These are phyloP conservation scores for Lydus trimaculatus DNA, from an alignment of 2,888 invertebrate species.

Conservation along the genomic window DNA sequence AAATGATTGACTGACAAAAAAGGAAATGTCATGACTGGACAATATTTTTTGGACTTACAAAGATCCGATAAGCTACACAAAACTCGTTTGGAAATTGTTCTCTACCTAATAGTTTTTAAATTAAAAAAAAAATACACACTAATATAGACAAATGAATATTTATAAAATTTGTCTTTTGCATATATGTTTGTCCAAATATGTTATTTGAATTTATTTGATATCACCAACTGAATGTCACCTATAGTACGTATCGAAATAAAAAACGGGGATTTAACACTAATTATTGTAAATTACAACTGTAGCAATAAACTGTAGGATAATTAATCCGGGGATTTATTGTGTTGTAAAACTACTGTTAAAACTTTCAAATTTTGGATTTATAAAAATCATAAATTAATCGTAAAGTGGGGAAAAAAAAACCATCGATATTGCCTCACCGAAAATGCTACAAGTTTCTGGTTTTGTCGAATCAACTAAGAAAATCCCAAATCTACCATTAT, in stretches of 20 bases:
- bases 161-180: too few relatives aligned
- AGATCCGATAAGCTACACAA: neutral
- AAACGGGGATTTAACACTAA: neutral
- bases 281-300: neutral
- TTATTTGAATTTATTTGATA: too few relatives aligned
- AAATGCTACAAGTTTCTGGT: too few relatives aligned
- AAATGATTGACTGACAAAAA: slow-evolving; percentile 48
- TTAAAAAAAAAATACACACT: neutral
- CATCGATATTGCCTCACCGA: too few relatives aligned
- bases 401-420: neutral
- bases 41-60: slow-evolving; percentile 11
- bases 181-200: too few relatives aligned
- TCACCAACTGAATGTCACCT: too few relatives aligned
- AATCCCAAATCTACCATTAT: too few relatives aligned
- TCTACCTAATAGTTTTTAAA: neutral
- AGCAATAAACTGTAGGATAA: neutral
- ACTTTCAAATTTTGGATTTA: neutral
- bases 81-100: neutral
- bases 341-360: neutral
- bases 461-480: too few relatives aligned
- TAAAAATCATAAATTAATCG: neutral
- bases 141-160: neutral
- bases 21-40: slow-evolving; percentile 46
- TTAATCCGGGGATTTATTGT: neutral
- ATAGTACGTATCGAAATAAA: neutral